phyloP scores from a whole-genome alignment of 2,888 invertebrate species.

The Ennomos quercinarius region DNA sequence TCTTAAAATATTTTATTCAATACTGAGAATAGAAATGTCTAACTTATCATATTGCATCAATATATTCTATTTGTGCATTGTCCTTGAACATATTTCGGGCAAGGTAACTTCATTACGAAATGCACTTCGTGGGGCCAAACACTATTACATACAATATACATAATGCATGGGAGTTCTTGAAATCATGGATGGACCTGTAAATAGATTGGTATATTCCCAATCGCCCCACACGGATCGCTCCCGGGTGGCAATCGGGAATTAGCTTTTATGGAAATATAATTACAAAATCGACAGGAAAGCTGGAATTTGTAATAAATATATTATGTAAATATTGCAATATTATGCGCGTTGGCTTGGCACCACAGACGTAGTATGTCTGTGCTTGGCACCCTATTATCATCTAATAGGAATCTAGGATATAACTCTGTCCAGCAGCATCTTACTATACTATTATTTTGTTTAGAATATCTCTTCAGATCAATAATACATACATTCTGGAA shows the following conservation, averaged over 20 bases:
- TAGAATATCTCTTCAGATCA: conserved; percentile 29
- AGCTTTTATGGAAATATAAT: too few species aligned
- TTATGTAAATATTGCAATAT: too few species aligned
- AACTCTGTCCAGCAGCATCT: conserved; percentile 4
- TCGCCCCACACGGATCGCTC: too few species aligned
- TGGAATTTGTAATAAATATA: too few species aligned
- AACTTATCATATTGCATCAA: conserved; percentile 49
- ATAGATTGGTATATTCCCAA: too few species aligned
- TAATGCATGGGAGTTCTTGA: conserved; percentile 39
- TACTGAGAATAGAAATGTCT: conserved; percentile 72
- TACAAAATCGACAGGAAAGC: too few species aligned
- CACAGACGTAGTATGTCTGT: not conserved
- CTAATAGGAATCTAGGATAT: conserved; percentile 62
- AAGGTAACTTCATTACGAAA: conserved; percentile 34
- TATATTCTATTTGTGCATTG: conserved; percentile 55
- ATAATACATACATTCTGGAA: conserved; percentile 32
- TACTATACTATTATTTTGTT: conserved; percentile 11
- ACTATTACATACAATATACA: too few species aligned
- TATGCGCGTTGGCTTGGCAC: not conserved
- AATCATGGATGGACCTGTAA: conserved; percentile 38
- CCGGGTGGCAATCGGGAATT: too few species aligned
- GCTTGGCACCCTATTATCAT: conserved; percentile 10
- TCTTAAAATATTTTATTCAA: conserved; percentile 76
- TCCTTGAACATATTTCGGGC: conserved; percentile 36
- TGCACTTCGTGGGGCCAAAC: conserved; percentile 17